phyloP scores from a whole-genome alignment of 2,797 vertebrate species.

The Neoniphon sammara region DNA sequence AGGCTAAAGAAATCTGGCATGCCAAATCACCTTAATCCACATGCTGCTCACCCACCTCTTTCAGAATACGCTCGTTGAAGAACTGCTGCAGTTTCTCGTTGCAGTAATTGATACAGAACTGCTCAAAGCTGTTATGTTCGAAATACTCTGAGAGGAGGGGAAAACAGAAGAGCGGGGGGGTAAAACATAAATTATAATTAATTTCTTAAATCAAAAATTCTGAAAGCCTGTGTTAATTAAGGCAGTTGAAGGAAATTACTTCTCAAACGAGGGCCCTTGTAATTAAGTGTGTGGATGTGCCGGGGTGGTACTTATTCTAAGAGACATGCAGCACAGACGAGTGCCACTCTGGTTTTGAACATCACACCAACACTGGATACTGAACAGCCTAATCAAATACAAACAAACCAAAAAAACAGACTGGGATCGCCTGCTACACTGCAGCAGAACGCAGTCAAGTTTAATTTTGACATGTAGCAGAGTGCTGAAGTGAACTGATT shows the following conservation, averaged over 20 bases:
- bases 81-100: slow-evolving; percentile 99
- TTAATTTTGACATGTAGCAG: too few relatives aligned
- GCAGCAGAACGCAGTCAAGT: neutral
- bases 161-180: slow-evolving; percentile 34
- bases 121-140: slow-evolving; percentile 99
- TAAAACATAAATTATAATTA: slow-evolving; percentile 55
- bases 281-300: slow-evolving; percentile 41
- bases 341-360: neutral
- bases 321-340: neutral
- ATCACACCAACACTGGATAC: neutral
- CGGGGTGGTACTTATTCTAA: neutral
- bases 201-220: slow-evolving; percentile 46
- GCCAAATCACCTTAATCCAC: slow-evolving; percentile 34
- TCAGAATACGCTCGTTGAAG: slow-evolving; percentile 99
- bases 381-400: slow-evolving; percentile 4
- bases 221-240: slow-evolving; percentile 55
- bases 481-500: neutral
- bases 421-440: too few relatives aligned
- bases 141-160: slow-evolving; percentile 90
- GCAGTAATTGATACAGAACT: slow-evolving; percentile 99
- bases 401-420: too few relatives aligned
- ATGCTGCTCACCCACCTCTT: slow-evolving; percentile 87
- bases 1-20: slow-evolving; percentile 41
- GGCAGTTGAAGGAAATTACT: slow-evolving; percentile 42
- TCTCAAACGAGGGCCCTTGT: slow-evolving; percentile 32